Conservation (phyloP, 23 tunicate species). For the Diplosoma virens region DNA sequence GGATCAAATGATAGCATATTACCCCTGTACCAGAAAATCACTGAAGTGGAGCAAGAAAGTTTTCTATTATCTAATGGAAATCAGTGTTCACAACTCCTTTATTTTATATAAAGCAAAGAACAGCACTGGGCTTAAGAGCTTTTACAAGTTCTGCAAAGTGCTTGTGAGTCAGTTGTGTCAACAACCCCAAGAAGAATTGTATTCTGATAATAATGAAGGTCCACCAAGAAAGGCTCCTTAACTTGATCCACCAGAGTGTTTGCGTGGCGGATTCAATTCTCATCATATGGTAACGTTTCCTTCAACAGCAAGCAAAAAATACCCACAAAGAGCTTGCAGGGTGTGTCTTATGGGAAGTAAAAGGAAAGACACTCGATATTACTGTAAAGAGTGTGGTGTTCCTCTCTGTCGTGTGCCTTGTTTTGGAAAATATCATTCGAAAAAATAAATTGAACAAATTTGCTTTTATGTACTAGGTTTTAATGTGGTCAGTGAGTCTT, state of each 20-base stretch:
- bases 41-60: constrained; percentile 39
- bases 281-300: neutral
- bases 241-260: neutral
- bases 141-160: neutral
- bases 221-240: constrained; percentile 18
- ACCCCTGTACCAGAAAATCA: constrained; percentile 25
- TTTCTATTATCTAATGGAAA: constrained; percentile 31
- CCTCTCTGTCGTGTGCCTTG: constrained; percentile 8
- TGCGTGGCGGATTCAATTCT: constrained; percentile 15
- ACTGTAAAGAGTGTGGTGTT: constrained; percentile 13
- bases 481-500: neutral
- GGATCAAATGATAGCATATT: constrained; percentile 39
- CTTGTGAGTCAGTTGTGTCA: constrained; percentile 15
- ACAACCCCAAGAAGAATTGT: constrained; percentile 13
- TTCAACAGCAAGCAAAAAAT: constrained; percentile 6
- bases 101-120: constrained; percentile 7
- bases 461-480: constrained; percentile 1
- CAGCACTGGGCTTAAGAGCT: neutral
- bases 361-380: constrained; percentile 14
- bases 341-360: neutral
- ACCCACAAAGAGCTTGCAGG: constrained; percentile 15
- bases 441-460: neutral
- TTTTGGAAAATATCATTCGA: constrained; percentile 2
- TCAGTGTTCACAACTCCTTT: constrained; percentile 31
- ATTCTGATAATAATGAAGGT: neutral